Percentiles rank a stretch among this genome's conserved stretches.
phyloP scores from a whole-genome alignment of 2,888 invertebrate genomes.

The Prionchulus punctatus region DNA sequence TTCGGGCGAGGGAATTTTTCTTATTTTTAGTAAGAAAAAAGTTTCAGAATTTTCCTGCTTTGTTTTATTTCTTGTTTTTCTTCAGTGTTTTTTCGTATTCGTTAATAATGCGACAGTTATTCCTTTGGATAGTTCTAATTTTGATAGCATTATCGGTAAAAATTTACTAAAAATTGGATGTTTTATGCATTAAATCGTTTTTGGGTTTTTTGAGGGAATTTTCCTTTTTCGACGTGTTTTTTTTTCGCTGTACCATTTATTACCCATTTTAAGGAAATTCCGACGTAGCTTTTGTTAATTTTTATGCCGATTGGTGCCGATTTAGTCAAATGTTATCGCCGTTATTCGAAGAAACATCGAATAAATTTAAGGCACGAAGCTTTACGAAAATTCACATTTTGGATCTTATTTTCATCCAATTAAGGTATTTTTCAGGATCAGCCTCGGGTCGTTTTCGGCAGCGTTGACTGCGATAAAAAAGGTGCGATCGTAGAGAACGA shows the following conservation, averaged over 20 bases:
- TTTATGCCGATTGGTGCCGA: constrained; percentile 98
- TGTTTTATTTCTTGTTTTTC: no score
- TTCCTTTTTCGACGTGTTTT: no score
- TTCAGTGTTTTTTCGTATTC: no score
- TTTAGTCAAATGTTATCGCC: constrained; percentile 93
- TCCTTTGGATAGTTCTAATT: neutral
- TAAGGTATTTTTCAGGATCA: constrained; percentile 27
- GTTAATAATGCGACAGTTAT: neutral
- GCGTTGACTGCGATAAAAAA: constrained; percentile 92
- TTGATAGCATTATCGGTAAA: neutral
- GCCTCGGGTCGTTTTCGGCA: constrained; percentile 70
- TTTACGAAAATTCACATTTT: neutral
- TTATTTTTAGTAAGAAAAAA: no score
- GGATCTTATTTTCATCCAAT: neutral
- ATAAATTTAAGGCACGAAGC: constrained; percentile 45
- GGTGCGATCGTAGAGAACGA: constrained; percentile 37
- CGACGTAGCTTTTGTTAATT: constrained; percentile 93
- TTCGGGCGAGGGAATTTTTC: no score
- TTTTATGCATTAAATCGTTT: neutral
- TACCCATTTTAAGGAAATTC: constrained; percentile 43
- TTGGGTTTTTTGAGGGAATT: neutral
- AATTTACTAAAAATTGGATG: neutral
- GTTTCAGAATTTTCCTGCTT: no score
- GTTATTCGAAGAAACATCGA: constrained; percentile 85
- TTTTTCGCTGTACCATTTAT: no score